Evolutionary conservation across 2,888 invertebrate species (phyloP).

Genomic region (Lumbricus terrestris): DNA sequence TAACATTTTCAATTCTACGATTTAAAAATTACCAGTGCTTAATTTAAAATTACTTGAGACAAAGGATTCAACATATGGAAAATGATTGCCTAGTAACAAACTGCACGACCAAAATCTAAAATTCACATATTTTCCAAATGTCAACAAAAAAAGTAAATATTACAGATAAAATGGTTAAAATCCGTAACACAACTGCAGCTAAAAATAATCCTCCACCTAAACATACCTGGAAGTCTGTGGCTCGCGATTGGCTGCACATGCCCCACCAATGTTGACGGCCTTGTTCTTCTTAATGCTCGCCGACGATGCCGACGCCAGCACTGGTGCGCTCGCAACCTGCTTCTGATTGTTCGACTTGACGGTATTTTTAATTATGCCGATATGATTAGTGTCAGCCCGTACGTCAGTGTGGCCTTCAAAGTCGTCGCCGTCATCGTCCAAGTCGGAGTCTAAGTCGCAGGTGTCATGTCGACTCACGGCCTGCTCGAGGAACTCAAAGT

Average conservation of each 20-base stretch:
- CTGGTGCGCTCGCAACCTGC: slow-evolving; percentile 16
- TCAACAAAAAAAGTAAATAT: not conserved
- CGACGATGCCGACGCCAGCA: not conserved
- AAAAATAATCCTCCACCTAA: not conserved
- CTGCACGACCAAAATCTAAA: not conserved
- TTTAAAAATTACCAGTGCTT: not conserved
- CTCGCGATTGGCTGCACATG: not conserved
- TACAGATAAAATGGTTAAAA: not conserved
- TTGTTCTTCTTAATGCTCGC: not conserved
- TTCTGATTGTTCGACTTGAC: not conserved
- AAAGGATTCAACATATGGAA: not conserved
- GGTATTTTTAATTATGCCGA: slow-evolving; percentile 20
- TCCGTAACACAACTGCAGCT: not conserved
- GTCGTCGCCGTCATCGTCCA: slow-evolving; percentile 6
- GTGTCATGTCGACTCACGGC: not conserved
- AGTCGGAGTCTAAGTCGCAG: not conserved
- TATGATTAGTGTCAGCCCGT: slow-evolving; percentile 4
- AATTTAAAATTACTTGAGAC: not conserved
- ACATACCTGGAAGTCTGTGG: not conserved
- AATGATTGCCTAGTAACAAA: not conserved
- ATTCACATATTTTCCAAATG: not conserved
- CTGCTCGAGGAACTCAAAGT: slow-evolving; percentile 17
- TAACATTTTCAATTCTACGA: not conserved
- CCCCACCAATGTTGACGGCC: not conserved
- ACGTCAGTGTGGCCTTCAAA: not conserved